These are phyloP conservation scores for Sacculina carcini DNA, from an alignment of 2,888 invertebrate genomes.

Conservation along the genomic window DNA sequence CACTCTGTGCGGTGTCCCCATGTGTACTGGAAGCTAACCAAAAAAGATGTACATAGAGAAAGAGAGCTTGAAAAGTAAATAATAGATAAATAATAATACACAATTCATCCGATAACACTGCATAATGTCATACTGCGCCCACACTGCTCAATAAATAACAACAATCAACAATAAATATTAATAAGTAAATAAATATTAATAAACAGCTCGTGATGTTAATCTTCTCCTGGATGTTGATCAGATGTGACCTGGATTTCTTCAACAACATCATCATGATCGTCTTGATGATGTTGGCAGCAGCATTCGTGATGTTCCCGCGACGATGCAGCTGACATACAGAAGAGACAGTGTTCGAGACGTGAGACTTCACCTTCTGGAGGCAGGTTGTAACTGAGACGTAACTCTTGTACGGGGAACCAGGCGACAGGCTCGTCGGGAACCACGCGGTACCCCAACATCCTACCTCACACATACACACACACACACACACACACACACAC, in stretches of 20 bases:
- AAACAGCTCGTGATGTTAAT: background rate
- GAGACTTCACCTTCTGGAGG: slow-evolving; percentile 21
- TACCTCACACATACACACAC: slow-evolving; percentile 20
- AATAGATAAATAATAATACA: no score
- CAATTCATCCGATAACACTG: no score
- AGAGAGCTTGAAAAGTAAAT: no score
- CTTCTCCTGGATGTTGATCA: background rate
- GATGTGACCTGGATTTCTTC: background rate
- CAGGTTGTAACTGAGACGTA: slow-evolving; percentile 67
- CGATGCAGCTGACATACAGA: slow-evolving; percentile 37
- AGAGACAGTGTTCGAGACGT: slow-evolving; percentile 25
- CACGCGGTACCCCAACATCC: slow-evolving; percentile 47
- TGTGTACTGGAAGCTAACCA: no score
- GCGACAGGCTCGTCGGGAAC: slow-evolving; percentile 70
- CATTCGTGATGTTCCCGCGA: background rate
- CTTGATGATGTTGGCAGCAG: background rate
- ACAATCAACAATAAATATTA: no score
- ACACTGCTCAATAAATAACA: no score
- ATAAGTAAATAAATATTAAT: background rate
- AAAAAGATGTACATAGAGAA: no score
- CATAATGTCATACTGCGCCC: no score
- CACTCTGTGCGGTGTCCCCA: no score
- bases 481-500: background rate
- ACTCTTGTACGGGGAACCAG: slow-evolving; percentile 69
- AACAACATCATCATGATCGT: background rate